phyloP scores from a whole-genome alignment of 2,888 invertebrate genomes.

The Calliopum simillimum region DNA sequence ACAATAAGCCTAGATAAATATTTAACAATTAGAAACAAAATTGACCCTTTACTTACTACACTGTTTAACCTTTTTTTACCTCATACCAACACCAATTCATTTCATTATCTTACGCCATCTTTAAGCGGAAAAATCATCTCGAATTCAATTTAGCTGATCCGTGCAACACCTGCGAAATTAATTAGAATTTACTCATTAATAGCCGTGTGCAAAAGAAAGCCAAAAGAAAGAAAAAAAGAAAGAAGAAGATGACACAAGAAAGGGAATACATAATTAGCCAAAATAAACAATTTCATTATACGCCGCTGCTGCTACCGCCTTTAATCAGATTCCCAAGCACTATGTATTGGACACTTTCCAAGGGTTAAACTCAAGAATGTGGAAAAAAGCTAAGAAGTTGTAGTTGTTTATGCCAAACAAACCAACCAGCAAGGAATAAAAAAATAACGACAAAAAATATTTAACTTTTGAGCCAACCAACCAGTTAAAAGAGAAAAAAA shows the following conservation, averaged over 20 bases:
- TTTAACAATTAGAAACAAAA: no score
- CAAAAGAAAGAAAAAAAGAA: slow-evolving; percentile 18
- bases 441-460: no score
- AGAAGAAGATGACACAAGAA: neutral
- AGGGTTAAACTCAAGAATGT: no score
- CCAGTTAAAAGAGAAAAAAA: neutral
- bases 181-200: slow-evolving; percentile 61
- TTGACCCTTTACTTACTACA: no score
- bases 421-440: no score
- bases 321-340: neutral
- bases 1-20: no score
- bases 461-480: no score
- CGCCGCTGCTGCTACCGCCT: neutral
- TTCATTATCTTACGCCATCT: no score
- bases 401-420: no score
- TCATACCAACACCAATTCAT: no score
- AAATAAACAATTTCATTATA: slow-evolving; percentile 42
- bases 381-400: no score
- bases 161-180: slow-evolving; percentile 62
- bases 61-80: no score
- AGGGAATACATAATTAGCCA: slow-evolving; percentile 40
- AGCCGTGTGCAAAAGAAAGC: slow-evolving; percentile 13
- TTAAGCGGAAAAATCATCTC: slow-evolving; percentile 32
- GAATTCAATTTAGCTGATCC: slow-evolving; percentile 63
- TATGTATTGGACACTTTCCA: neutral